A percentile compares a stretch with the other conserved stretches of the same genome.
These are phyloP conservation scores for Sceloporus undulatus DNA, from an alignment of 2,113 vertebrate genomes.

Conservation along the genomic window DNA sequence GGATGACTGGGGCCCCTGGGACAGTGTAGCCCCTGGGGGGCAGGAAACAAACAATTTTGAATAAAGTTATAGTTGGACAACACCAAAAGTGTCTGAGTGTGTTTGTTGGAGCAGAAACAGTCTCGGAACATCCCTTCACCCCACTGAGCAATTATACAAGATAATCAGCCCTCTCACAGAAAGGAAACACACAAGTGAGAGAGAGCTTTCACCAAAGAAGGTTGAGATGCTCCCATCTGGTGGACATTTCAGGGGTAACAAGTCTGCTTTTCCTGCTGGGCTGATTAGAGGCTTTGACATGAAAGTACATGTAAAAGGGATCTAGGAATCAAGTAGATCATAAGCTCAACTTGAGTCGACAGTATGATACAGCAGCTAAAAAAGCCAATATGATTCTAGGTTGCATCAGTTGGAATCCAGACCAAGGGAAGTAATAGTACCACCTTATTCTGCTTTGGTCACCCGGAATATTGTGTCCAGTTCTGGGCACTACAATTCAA, in stretches of 20 bases:
- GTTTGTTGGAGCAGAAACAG: not conserved
- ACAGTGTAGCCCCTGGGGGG: conserved; percentile 32
- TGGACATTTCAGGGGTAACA: conserved; percentile 3
- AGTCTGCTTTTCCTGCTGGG: not conserved
- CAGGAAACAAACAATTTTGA: not conserved
- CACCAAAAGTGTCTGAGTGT: not conserved
- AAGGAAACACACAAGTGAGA: no score
- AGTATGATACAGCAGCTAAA: no score
- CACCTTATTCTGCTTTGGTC: no score
- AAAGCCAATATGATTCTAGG: no score
- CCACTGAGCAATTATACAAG: not conserved
- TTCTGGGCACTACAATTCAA: no score
- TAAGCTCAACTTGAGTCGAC: no score
- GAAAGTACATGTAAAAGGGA: no score
- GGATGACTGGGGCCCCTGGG: conserved; percentile 22
- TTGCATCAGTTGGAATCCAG: no score
- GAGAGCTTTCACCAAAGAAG: not conserved
- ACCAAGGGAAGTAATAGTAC: no score
- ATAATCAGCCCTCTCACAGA: not conserved
- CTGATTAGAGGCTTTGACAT: not conserved
- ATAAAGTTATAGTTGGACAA: conserved; percentile 24
- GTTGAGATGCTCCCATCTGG: conserved; percentile 24
- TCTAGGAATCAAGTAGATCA: no score
- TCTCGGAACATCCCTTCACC: not conserved
- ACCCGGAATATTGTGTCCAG: no score